Evolutionary conservation across 2,113 vertebrate genomes (phyloP).

Genomic region (Anser brachyrhynchus): DNA sequence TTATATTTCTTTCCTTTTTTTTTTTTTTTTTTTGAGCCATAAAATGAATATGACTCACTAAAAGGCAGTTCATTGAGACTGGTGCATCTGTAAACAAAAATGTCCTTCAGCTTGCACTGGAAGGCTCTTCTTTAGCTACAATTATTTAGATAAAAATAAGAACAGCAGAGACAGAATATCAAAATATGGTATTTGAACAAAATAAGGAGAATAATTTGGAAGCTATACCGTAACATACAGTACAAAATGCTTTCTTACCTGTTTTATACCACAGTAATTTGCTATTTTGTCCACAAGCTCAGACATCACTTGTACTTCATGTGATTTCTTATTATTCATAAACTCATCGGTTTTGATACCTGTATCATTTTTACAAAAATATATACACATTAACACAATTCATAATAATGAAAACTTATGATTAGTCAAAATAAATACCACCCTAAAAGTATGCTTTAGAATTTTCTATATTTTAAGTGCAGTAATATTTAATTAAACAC

Average conservation of each 20-base stretch:
- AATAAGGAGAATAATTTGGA: background rate
- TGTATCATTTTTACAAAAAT: slow-evolving; percentile 52
- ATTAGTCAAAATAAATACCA: background rate
- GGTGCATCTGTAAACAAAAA: background rate
- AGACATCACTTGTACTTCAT: slow-evolving; percentile 95
- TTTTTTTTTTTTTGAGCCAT: background rate
- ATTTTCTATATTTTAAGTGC: background rate
- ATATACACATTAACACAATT: slow-evolving; percentile 17
- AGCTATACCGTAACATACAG: background rate
- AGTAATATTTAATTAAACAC: background rate
- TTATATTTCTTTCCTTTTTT: background rate
- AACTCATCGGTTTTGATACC: slow-evolving; percentile 85
- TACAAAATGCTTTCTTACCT: slow-evolving; percentile 77
- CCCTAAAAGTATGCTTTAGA: background rate
- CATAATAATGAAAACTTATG: background rate
- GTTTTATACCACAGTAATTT: slow-evolving; percentile 80
- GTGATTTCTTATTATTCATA: slow-evolving; percentile 96
- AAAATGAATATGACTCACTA: background rate
- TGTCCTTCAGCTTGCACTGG: background rate
- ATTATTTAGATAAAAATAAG: background rate
- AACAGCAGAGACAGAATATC: background rate
- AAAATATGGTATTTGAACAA: background rate
- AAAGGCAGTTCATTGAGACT: background rate
- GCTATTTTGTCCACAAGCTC: slow-evolving; percentile 83
- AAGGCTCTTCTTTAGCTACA: background rate